phyloP scores from a whole-genome alignment of 2,113 vertebrate genomes.

The Nycticebus coucang region DNA sequence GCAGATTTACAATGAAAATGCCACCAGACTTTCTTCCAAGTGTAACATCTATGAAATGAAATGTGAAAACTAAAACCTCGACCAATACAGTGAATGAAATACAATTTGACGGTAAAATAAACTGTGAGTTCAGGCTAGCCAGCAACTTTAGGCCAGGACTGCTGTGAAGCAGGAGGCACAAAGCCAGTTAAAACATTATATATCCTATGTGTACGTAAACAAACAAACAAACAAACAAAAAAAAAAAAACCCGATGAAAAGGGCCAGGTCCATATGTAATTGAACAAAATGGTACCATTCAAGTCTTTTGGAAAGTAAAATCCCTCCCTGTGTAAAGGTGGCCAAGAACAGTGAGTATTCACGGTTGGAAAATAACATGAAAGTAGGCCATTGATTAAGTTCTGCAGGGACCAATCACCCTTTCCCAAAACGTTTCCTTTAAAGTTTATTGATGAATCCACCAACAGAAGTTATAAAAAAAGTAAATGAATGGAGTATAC shows the following conservation, averaged over 20 bases:
- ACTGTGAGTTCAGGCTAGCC: neutral
- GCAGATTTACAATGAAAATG: neutral
- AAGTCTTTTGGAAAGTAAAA: neutral
- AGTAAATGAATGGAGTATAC: neutral
- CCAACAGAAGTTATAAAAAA: too few relatives aligned
- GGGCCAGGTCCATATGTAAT: neutral
- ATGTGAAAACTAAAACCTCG: neutral
- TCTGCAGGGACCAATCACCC: neutral
- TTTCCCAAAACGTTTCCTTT: neutral
- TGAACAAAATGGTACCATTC: neutral
- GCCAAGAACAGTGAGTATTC: rapidly evolving
- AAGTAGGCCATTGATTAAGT: neutral
- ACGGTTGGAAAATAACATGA: neutral
- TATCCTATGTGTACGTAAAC: neutral
- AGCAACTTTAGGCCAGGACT: neutral
- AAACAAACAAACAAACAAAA: too few relatives aligned
- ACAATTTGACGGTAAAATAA: neutral
- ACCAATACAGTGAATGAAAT: neutral
- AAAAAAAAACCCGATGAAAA: neutral
- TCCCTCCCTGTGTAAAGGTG: neutral
- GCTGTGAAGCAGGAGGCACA: neutral
- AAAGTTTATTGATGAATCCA: neutral
- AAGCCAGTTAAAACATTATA: neutral
- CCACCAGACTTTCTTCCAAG: neutral
- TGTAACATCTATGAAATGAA: neutral